Evolutionary conservation across 2,113 vertebrate species (phyloP).

Genomic region (Eudyptes chrysolophus): DNA sequence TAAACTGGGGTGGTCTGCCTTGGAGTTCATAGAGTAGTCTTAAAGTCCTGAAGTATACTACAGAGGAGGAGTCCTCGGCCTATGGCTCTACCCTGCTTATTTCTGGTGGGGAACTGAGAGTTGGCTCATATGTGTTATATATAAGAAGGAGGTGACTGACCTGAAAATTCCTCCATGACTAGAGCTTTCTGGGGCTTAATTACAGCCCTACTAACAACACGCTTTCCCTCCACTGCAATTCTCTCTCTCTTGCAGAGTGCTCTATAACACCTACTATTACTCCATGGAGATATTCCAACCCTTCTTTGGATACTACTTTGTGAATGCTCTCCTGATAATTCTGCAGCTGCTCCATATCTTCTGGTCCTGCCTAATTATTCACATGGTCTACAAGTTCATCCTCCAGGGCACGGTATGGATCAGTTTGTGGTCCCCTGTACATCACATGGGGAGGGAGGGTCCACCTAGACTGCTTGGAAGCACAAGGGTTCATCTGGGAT

Average conservation of each 20-base stretch:
- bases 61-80: not conserved
- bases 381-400: slow-evolving; percentile 87
- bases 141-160: not conserved
- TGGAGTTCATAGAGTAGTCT: not conserved
- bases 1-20: not conserved
- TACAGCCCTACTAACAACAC: not conserved
- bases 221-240: not conserved
- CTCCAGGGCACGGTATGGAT: slow-evolving; percentile 82
- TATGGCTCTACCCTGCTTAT: not conserved
- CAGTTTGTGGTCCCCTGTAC: not conserved
- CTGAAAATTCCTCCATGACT: not conserved
- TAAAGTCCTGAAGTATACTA: not conserved
- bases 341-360: slow-evolving; percentile 90
- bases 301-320: slow-evolving; percentile 90
- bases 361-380: slow-evolving; percentile 90
- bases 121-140: not conserved
- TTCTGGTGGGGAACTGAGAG: not conserved
- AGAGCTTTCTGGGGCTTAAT: not conserved
- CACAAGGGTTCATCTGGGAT: not conserved
- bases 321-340: slow-evolving; percentile 81
- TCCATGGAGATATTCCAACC: slow-evolving; percentile 77
- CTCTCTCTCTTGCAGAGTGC: slow-evolving; percentile 70
- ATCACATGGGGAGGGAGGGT: not conserved
- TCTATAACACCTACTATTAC: slow-evolving; percentile 79
- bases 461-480: not conserved